A percentile compares a stretch with the other conserved stretches of the same genome.
These are phyloP conservation scores for Philantomba maxwellii DNA, from an alignment of 2,113 vertebrate species.

Conservation along the genomic window DNA sequence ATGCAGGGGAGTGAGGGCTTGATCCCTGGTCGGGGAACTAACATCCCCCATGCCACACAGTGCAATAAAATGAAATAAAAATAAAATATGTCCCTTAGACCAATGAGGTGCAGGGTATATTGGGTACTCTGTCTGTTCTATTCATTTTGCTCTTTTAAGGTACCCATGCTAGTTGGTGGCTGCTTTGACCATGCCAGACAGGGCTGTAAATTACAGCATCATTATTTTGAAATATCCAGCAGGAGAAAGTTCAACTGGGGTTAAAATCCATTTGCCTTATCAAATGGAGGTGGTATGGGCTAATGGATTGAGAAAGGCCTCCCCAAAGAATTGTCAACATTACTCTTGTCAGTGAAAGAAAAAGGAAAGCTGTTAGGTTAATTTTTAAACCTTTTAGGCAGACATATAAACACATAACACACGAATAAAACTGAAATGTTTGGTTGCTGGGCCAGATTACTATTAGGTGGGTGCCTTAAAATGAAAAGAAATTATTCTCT, in stretches of 20 bases:
- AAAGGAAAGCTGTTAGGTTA: neutral
- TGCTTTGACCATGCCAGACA: neutral
- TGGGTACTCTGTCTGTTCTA: neutral
- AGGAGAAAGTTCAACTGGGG: neutral
- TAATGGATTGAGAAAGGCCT: neutral
- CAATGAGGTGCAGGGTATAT: neutral
- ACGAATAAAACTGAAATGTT: neutral
- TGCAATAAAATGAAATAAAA: neutral
- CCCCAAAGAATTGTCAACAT: neutral
- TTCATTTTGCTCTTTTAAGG: neutral
- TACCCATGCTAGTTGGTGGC: neutral
- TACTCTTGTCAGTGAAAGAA: neutral
- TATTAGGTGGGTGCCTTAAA: neutral
- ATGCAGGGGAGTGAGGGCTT: neutral
- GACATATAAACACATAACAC: neutral
- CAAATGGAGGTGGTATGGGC: neutral
- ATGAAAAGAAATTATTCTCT: neutral
- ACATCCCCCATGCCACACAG: neutral
- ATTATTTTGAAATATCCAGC: neutral
- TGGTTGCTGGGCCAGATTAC: neutral
- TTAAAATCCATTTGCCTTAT: neutral
- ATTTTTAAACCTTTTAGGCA: neutral
- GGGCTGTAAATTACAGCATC: neutral
- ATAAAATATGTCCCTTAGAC: neutral
- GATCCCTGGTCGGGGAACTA: neutral